Base-by-base conservation (phyloP, 2,888 invertebrate species). In the Brassicogethes aeneus region DNA sequence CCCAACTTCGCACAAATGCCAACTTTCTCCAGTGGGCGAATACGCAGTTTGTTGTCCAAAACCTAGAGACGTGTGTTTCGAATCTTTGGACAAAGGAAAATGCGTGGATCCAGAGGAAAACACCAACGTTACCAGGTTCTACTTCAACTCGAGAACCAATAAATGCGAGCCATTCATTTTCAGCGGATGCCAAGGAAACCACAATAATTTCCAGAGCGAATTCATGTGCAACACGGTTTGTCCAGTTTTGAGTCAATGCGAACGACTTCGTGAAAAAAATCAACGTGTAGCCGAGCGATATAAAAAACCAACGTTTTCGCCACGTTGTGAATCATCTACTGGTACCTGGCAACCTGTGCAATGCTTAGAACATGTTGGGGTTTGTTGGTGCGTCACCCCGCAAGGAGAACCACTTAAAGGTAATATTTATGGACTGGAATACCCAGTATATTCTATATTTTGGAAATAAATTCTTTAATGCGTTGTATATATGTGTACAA, bases 21-120 rank as follows among this genome's bases (percentile, higher is more conserved):
- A 88, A 52, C 72, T 89, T 45, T 86, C 86, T 45, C 89, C 89
- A 0, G 77, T 88, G 34, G 82, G 81, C 45, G 80, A 83, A 54
- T 84, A 86, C 41, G 83, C 89, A 0, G 84, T 89, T n/a, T 90
- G 90, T 69, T 90, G 90, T 59, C 84, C 86, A 7, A 90, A 90
- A 61, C 87, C 89, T 48, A 75, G 86, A 42, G 82, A 86, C 31
- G 84, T 88, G 2, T 89, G 89, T 59, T 86, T 86, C 61, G 85
- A 87, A 56, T 76, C 79, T 40, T 73, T 80, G 54, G 81, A 82
- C 52, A 71, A 68, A 47, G 76, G 80, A 10, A 60, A 60, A 1
- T 84, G 84, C 56, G 62, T 72, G 1, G 69, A 70, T 2, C 66
- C 64, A 14, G 59, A 61, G 56, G 67, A 66, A 2, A 69, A 70